Evolutionary conservation across 1,140 invertebrate genomes (phyloP).

Genomic region (Plectus sambesii): DNA sequence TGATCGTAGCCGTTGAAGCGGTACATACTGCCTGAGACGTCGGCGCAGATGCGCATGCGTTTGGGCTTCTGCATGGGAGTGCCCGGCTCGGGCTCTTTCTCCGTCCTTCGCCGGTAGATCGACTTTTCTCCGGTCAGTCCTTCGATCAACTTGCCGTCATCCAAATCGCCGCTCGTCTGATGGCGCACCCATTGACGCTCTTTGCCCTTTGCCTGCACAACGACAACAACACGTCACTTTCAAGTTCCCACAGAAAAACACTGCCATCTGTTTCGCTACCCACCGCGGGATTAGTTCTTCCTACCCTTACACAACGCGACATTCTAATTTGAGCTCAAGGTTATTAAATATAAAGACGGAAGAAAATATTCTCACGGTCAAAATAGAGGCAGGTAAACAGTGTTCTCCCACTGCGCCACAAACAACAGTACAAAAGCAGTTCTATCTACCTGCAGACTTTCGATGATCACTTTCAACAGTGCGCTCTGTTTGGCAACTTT

Average conservation of each 20-base stretch:
- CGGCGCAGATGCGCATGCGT: conserved; percentile 70
- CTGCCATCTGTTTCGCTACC: too few relatives aligned
- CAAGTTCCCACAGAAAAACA: too few relatives aligned
- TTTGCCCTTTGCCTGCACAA: conserved; percentile 74
- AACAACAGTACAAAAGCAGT: too few relatives aligned
- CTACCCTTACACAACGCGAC: too few relatives aligned
- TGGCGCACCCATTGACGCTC: conserved; percentile 82
- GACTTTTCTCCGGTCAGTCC: conserved; percentile 64
- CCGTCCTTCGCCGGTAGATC: conserved; percentile 57
- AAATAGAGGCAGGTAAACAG: too few relatives aligned
- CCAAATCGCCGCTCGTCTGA: conserved; percentile 83
- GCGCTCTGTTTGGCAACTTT: conserved; percentile 61
- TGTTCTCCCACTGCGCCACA: too few relatives aligned
- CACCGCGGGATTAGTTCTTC: too few relatives aligned
- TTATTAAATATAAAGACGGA: conserved; percentile 14
- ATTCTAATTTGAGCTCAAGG: conserved; percentile 4
- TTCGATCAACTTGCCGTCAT: conserved; percentile 89
- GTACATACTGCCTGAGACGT: conserved; percentile 93
- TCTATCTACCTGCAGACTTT: conserved; percentile 50
- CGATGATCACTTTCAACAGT: conserved; percentile 53
- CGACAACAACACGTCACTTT: conserved; percentile 5
- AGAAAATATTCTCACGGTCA: not conserved
- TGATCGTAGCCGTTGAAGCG: conserved; percentile 86
- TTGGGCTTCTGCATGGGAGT: conserved; percentile 75
- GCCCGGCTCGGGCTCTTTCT: conserved; percentile 64